These are phyloP conservation scores for Drosophila ficusphila DNA, from an alignment of 1,140 invertebrate species.

Conservation along the genomic window DNA sequence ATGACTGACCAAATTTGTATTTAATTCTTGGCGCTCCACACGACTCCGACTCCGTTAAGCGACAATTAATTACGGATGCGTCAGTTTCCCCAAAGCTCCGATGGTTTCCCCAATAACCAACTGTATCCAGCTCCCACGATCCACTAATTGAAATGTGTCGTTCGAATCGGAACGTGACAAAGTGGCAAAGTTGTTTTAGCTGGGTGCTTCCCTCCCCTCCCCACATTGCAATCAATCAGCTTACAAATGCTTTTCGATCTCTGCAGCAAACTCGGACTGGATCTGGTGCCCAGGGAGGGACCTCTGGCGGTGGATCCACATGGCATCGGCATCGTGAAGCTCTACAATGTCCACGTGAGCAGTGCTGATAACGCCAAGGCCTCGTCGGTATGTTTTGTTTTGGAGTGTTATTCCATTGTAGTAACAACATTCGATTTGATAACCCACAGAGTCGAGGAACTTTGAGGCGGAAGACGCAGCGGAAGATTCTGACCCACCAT, in stretches of 20 bases:
- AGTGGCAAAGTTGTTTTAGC: slow-evolving; percentile 66
- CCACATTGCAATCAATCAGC: slow-evolving; percentile 27
- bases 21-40: slow-evolving; percentile 62
- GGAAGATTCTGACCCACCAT: slow-evolving; percentile 91
- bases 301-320: slow-evolving; percentile 95
- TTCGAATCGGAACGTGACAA: slow-evolving; percentile 59
- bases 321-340: slow-evolving; percentile 93
- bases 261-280: slow-evolving; percentile 95
- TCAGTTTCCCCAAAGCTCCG: slow-evolving; percentile 58
- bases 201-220: slow-evolving; percentile 36
- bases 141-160: slow-evolving; percentile 32
- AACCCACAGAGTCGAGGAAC: slow-evolving; percentile 87
- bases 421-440: not conserved
- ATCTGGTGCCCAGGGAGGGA: slow-evolving; percentile 94
- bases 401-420: too few relatives aligned
- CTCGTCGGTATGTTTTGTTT: slow-evolving; percentile 87
- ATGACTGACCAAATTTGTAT: slow-evolving; percentile 73
- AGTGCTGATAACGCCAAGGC: slow-evolving; percentile 92
- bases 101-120: slow-evolving; percentile 49
- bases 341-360: slow-evolving; percentile 94
- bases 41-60: slow-evolving; percentile 42
- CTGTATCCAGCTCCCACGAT: slow-evolving; percentile 16
- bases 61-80: slow-evolving; percentile 73
- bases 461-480: slow-evolving; percentile 87
- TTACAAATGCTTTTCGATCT: slow-evolving; percentile 50